Conservation (phyloP, 2,797 vertebrate genomes). For the Myotis daubentonii region DNA sequence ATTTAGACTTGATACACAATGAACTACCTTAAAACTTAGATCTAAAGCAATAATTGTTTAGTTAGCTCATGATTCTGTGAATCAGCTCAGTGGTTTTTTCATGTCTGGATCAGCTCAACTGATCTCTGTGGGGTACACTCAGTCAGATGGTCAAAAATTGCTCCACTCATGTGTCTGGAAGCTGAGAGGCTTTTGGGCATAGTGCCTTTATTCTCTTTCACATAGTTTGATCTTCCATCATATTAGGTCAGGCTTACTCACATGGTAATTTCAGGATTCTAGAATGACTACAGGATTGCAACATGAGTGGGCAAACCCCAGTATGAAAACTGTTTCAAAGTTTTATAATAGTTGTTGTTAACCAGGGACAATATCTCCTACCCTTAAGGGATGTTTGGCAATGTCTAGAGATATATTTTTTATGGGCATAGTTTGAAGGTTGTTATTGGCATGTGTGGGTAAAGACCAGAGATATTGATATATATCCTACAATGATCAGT, state of each 20-base stretch:
- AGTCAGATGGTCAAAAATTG: background rate
- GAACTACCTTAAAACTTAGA: background rate
- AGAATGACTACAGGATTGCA: background rate
- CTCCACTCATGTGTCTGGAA: background rate
- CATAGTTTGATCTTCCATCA: background rate
- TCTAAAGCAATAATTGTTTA: background rate
- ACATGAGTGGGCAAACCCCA: background rate
- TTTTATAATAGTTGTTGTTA: background rate
- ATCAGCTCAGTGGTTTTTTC: background rate
- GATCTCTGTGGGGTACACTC: background rate
- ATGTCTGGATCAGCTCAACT: background rate
- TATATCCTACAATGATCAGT: background rate
- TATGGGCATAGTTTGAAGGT: background rate
- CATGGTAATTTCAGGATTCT: background rate
- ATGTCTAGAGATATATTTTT: background rate
- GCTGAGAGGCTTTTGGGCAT: background rate
- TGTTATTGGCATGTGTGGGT: background rate
- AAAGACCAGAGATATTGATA: background rate
- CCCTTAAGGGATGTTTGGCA: background rate
- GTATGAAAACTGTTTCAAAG: background rate
- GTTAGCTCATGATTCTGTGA: background rate
- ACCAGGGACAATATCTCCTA: background rate
- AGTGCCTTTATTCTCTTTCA: background rate
- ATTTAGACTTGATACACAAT: background rate
- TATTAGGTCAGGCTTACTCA: background rate